A percentile compares a stretch with the other conserved stretches of the same genome.
Conservation (phyloP, 1,140 invertebrate species). For the Drosophila kikkawai region DNA sequence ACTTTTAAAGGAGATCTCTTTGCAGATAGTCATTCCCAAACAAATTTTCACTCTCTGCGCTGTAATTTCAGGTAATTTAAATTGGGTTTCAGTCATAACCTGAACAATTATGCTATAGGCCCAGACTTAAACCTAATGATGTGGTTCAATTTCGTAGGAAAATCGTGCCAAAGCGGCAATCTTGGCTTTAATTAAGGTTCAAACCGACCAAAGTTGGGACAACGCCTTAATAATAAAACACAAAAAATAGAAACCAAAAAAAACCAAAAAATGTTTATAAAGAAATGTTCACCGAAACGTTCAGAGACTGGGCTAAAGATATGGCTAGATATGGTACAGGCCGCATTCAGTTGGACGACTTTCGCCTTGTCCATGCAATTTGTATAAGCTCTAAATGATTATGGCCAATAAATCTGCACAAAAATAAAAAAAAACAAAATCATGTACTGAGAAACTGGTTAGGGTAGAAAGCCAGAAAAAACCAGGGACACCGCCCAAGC, state of each 20-base stretch:
- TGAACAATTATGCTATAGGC: slow-evolving; percentile 29
- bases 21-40: background rate
- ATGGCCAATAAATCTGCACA: slow-evolving; percentile 75
- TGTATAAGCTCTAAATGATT: slow-evolving; percentile 71
- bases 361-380: slow-evolving; percentile 71
- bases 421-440: slow-evolving; percentile 3
- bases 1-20: slow-evolving; percentile 3
- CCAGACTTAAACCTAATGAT: slow-evolving; percentile 44
- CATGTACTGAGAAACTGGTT: slow-evolving; percentile 62
- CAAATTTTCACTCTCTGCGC: slow-evolving; percentile 18
- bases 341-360: slow-evolving; percentile 63
- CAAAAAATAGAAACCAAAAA: slow-evolving; percentile 2
- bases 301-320: slow-evolving; percentile 14
- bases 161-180: slow-evolving; percentile 66
- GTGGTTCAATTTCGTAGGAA: slow-evolving; percentile 59
- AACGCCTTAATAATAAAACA: slow-evolving; percentile 59
- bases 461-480: slow-evolving; percentile 70
- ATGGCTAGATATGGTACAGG: slow-evolving; percentile 23
- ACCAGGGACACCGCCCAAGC: slow-evolving; percentile 66
- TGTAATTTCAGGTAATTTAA: slow-evolving; percentile 33
- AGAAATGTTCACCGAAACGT: slow-evolving; percentile 37
- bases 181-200: slow-evolving; percentile 76
- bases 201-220: slow-evolving; percentile 51
- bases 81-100: slow-evolving; percentile 38
- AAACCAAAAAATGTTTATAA: slow-evolving; percentile 6